Evolutionary conservation across 2,113 vertebrate genomes (phyloP), one percentile per base, ranked within the genome.

Genomic region (Tragelaphus scriptus): DNA sequence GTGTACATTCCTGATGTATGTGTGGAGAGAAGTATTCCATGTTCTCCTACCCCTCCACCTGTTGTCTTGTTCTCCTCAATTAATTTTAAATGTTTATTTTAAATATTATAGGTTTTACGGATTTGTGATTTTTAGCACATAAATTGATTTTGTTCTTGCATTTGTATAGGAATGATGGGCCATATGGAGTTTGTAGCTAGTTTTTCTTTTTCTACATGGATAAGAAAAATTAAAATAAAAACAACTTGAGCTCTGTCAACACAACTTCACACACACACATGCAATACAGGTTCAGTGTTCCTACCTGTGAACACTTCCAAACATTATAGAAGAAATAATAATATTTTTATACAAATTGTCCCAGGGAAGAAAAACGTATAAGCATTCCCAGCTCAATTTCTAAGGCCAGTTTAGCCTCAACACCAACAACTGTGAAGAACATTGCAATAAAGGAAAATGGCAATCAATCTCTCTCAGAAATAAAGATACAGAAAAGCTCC

Each of bases 211-310:
- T 49, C 17, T 51, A 36, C 49, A 47, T 32, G 49, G 49, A 28
- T 32, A 80, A 61, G 51, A 91, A 85, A 88, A 25, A 92, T 55
- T 91, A 93, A 93, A 75, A 93, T 84, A 51, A 91, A 95, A 94
- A 65, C 8, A 58, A 30, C 44, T 28, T 93, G 59, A 85, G 1
- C 61, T 88, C 23, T 9, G 21, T 21, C n/a, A 65, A 63, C 61
- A 79, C 59, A 55, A 16, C 19, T 63, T 63, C 71, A 77, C 19
- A 85, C 6, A 84, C 25, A 84, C 40, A 92, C 36, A 68, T 21
- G 11, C 36, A 56, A 17, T 47, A 17, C 40, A 65, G n/a, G 30
- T 47, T 28, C 47, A 87, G 16, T 65, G 23, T 80, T 85, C 49
- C 75, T 19, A 81, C n/a, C 26, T 59, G 9, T 81, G 59, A 84